phyloP scores from a whole-genome alignment of 1,140 invertebrate species.

The Psix sp. region DNA sequence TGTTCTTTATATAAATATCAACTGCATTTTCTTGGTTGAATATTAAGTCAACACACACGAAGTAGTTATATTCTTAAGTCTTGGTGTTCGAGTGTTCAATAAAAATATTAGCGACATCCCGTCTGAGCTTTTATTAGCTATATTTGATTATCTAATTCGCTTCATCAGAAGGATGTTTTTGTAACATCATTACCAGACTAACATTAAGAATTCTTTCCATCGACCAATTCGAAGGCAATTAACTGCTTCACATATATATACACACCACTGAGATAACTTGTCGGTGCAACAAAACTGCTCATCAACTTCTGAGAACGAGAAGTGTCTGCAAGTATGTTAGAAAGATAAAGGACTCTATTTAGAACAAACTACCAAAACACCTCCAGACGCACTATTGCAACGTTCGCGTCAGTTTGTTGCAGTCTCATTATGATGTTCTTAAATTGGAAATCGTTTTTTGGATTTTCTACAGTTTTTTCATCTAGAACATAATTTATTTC shows the following conservation, averaged over 20 bases:
- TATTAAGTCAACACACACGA: too few relatives aligned
- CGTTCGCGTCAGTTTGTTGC: constrained; percentile 4
- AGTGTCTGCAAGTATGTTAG: constrained; percentile 32
- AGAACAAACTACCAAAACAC: constrained; percentile 7
- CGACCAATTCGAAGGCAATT: constrained; percentile 32
- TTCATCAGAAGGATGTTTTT: constrained; percentile 25
- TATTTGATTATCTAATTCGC: constrained; percentile 21
- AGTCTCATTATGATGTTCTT: constrained; percentile 11
- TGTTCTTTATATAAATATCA: too few relatives aligned
- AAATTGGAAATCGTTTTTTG: constrained; percentile 2
- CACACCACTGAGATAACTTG: constrained; percentile 20
- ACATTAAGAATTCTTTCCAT: constrained; percentile 23
- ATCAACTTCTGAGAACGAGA: constrained; percentile 32
- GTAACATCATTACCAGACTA: constrained; percentile 14
- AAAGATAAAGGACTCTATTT: constrained; percentile 34
- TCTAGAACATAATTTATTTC: too few relatives aligned
- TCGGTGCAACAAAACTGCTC: constrained; percentile 30
- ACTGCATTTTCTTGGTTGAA: too few relatives aligned
- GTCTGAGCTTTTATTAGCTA: constrained; percentile 20
- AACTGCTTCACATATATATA: constrained; percentile 34
- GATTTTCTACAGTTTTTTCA: constrained; percentile 1
- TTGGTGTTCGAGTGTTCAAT: constrained; percentile 7
- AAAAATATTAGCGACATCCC: constrained; percentile 1
- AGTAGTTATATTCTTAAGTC: too few relatives aligned
- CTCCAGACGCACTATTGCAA: constrained; percentile 1